Base-by-base conservation (phyloP, 1,140 invertebrate species). In the Goniozus legneri region DNA sequence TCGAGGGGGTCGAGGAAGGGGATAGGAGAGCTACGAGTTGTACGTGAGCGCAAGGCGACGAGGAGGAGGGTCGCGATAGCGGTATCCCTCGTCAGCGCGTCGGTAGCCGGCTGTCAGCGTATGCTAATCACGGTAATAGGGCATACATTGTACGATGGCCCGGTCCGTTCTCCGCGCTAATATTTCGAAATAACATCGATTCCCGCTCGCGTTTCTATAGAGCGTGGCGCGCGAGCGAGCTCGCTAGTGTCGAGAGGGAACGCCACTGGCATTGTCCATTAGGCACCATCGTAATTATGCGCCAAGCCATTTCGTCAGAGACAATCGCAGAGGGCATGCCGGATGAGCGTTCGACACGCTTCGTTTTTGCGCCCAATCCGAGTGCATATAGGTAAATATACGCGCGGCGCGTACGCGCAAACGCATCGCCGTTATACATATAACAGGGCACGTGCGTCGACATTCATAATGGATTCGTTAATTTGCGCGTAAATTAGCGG, bases 71-170 rank as follows among this genome's bases (percentile, higher is more conserved):
- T 27, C 10, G 4, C 24, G 24, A 6, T 27, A 10, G 24, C 24
- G 10, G 24, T 6, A 27, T 4, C 24, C 24, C 24, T 6, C 10
- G 24, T 27, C 24, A 27, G 24, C 24, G 24, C 24, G 24, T 10
- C 24, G 53, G 43, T 47, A 49, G 52, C 30, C 52, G 54, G 49
- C 60, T 65, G 62, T 68, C 65, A 65, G 46, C 62, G 64, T 68
- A 68, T 66, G 65, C 65, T 68, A 66, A 68, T 67, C 65, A 63
- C 52, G 51, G 62, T 64, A 67, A 67, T 67, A 67, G 65, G 56
- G 57, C 57, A 56, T 57, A 56, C 61, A 59, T 54, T 62, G 63
- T 60, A 49, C 8, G 54, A 36, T 42, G 55, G 50, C 50, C 50
- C 49, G 55, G 36, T 27, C 4, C 24, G 4, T 10, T 27, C 24